Percentiles rank a stretch among this genome's conserved stretches.
These are phyloP conservation scores for Teleogryllus oceanicus DNA, from an alignment of 2,888 invertebrate species.

Conservation along the genomic window DNA sequence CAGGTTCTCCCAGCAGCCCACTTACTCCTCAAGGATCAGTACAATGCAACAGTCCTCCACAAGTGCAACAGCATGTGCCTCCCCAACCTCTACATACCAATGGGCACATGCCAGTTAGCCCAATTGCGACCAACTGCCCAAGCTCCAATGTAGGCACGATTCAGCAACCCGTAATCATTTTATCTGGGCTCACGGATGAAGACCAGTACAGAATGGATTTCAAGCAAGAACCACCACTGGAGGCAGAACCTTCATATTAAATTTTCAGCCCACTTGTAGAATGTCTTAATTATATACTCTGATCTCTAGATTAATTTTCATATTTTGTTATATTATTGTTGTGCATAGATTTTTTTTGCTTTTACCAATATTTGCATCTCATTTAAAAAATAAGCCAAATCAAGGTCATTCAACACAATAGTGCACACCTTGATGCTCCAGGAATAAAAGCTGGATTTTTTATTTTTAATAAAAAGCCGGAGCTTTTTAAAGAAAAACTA, in stretches of 20 bases:
- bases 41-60: conserved; percentile 46
- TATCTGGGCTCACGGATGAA: conserved; percentile 43
- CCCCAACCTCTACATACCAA: conserved; percentile 34
- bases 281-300: no score
- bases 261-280: no score
- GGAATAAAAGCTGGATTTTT: no score
- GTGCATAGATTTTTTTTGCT: no score
- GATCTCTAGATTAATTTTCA: no score
- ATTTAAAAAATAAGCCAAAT: no score
- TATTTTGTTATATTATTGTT: no score
- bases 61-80: conserved; percentile 45
- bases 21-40: conserved; percentile 48
- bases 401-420: no score
- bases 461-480: no score
- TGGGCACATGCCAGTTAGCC: conserved; percentile 43
- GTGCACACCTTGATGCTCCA: no score
- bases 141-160: conserved; percentile 50
- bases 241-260: conserved; percentile 47
- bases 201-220: conserved; percentile 48
- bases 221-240: conserved; percentile 55
- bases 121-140: conserved; percentile 42
- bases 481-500: no score
- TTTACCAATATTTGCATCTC: no score
- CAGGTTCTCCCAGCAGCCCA: conserved; percentile 56
- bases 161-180: conserved; percentile 41